phyloP scores from a whole-genome alignment of 1,140 invertebrate genomes.

The Cecropterus lyciades region DNA sequence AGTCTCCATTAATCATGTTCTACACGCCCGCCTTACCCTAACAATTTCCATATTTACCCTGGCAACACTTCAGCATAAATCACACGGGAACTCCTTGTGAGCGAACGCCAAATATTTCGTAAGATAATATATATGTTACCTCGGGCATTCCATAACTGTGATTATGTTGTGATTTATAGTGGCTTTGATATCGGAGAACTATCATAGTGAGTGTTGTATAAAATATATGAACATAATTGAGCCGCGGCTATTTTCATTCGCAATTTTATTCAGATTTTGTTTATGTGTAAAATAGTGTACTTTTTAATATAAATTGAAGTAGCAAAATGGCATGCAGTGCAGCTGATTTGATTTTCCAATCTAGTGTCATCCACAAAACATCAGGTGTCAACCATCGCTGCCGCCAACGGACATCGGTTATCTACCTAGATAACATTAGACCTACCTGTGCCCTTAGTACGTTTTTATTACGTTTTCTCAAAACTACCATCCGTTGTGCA shows the following conservation, averaged over 20 bases:
- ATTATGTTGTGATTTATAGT: slow-evolving; percentile 16
- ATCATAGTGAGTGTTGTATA: not conserved
- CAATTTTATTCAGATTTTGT: not conserved
- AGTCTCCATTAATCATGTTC: slow-evolving; percentile 10
- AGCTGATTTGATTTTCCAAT: no score
- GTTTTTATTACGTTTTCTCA: no score
- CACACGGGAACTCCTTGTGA: not conserved
- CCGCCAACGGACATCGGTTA: no score
- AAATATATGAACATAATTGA: no score
- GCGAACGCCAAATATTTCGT: slow-evolving; percentile 28
- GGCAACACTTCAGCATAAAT: slow-evolving; percentile 25
- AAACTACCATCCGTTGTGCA: no score
- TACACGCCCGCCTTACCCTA: not conserved
- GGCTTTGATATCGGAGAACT: slow-evolving; percentile 18
- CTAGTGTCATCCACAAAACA: no score
- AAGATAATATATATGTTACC: slow-evolving; percentile 28
- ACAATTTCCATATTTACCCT: slow-evolving; percentile 31
- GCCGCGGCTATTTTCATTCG: not conserved
- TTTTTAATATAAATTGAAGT: no score
- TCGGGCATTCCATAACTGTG: slow-evolving; percentile 23
- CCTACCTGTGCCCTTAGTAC: no score
- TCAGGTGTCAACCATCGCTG: no score
- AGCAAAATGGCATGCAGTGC: no score
- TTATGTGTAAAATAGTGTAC: not conserved
- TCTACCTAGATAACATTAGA: no score